phyloP scores from a whole-genome alignment of 2,113 vertebrate genomes.

The Myrmecophaga tridactyla region DNA sequence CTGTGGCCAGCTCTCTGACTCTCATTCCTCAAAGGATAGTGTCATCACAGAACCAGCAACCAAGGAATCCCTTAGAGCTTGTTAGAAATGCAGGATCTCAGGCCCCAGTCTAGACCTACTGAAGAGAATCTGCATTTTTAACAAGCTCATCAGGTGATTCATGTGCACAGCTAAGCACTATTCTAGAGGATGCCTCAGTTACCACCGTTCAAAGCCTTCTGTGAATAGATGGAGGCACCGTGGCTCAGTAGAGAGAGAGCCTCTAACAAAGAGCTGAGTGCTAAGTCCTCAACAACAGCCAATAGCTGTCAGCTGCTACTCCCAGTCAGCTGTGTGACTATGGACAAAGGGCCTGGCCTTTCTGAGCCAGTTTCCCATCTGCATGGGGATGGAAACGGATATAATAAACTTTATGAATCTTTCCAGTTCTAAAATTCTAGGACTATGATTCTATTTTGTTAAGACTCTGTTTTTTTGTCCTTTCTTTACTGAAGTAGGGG shows the following conservation, averaged over 20 bases:
- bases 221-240: not conserved
- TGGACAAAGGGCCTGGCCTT: not conserved
- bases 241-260: not conserved
- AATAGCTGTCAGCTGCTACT: not conserved
- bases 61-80: not conserved
- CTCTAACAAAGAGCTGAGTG: not conserved
- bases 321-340: not conserved
- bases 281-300: not conserved
- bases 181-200: not conserved
- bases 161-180: not conserved
- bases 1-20: not conserved
- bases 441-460: not conserved
- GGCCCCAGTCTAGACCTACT: not conserved
- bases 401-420: not conserved
- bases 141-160: not conserved
- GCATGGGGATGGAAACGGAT: not conserved
- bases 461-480: not conserved
- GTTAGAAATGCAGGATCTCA: not conserved
- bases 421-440: constrained; percentile 17
- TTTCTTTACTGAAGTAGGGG: not conserved
- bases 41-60: not conserved
- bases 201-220: not conserved
- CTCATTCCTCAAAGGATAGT: not conserved
- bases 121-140: not conserved
- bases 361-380: not conserved